These are phyloP conservation scores for Hydrozoanthus tunicans DNA, from an alignment of 64 coral and sea anemone species.

Conservation along the genomic window DNA sequence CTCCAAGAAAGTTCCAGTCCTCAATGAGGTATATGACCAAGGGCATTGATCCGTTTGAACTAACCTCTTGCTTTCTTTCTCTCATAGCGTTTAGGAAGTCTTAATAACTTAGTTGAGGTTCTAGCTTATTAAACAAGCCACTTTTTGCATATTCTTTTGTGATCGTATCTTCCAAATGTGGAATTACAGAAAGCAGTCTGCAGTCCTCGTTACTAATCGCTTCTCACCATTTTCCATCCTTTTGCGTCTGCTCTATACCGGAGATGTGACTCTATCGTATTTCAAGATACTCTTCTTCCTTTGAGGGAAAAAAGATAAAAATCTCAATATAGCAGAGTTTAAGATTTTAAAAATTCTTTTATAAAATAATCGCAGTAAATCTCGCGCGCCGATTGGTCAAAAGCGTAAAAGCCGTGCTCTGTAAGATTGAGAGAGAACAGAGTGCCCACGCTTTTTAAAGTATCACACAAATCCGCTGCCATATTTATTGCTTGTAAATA, in stretches of 20 bases:
- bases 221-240: background rate
- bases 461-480: too few species aligned
- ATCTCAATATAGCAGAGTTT: background rate
- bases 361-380: too few species aligned
- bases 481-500: too few species aligned
- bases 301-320: background rate
- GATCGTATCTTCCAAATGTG: background rate
- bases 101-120: background rate
- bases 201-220: background rate
- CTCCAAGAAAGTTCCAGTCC: too few species aligned
- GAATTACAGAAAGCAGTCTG: background rate
- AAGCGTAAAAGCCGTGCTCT: background rate
- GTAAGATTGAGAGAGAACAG: background rate
- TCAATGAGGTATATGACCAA: too few species aligned
- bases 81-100: background rate
- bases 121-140: background rate
- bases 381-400: too few species aligned
- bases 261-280: constrained; percentile 34
- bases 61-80: background rate
- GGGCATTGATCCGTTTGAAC: background rate
- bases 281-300: constrained; percentile 6
- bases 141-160: background rate
- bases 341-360: background rate
- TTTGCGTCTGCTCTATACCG: background rate
- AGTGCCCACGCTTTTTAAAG: background rate